phyloP scores from a whole-genome alignment of 2,888 invertebrate species.

The Leptinotarsa rubiginosa region DNA sequence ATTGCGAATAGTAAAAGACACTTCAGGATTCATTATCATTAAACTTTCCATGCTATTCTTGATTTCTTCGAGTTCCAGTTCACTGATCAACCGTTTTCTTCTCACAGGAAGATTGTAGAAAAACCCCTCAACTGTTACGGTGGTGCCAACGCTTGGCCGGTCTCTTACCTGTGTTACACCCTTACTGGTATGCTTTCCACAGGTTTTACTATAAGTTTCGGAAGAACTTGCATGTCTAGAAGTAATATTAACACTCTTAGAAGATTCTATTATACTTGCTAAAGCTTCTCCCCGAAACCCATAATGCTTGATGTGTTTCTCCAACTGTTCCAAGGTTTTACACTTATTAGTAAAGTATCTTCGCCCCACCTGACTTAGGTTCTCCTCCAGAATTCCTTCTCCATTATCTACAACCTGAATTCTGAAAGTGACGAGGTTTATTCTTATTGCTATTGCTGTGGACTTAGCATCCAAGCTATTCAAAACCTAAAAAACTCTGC shows the following conservation, averaged over 20 bases:
- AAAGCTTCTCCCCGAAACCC: slow-evolving; percentile 79
- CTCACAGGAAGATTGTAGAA: slow-evolving; percentile 74
- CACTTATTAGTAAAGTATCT: slow-evolving; percentile 77
- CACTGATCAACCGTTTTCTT: slow-evolving; percentile 68
- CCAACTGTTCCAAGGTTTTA: slow-evolving; percentile 68
- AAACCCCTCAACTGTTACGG: slow-evolving; percentile 76
- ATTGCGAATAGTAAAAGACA: slow-evolving; percentile 78
- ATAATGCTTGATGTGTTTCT: slow-evolving; percentile 69
- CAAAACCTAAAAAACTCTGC: slow-evolving; percentile 68
- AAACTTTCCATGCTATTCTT: slow-evolving; percentile 72
- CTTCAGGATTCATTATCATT: slow-evolving; percentile 74
- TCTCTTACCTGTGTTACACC: slow-evolving; percentile 57
- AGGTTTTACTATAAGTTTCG: slow-evolving; percentile 71
- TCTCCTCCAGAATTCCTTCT: slow-evolving; percentile 71
- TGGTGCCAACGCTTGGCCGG: slow-evolving; percentile 78
- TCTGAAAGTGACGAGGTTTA: slow-evolving; percentile 71
- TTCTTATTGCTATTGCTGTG: slow-evolving; percentile 76
- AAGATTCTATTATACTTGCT: slow-evolving; percentile 70
- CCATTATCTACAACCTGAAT: slow-evolving; percentile 86
- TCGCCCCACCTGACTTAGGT: slow-evolving; percentile 72
- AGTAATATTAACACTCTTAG: slow-evolving; percentile 71
- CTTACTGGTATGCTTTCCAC: slow-evolving; percentile 55
- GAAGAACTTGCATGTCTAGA: slow-evolving; percentile 67
- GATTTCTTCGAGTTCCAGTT: slow-evolving; percentile 72
- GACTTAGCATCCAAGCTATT: slow-evolving; percentile 80